Percentiles rank a stretch among this genome's conserved stretches.
phyloP scores from a whole-genome alignment of 1,140 invertebrate species.

The Bombus breviceps region DNA sequence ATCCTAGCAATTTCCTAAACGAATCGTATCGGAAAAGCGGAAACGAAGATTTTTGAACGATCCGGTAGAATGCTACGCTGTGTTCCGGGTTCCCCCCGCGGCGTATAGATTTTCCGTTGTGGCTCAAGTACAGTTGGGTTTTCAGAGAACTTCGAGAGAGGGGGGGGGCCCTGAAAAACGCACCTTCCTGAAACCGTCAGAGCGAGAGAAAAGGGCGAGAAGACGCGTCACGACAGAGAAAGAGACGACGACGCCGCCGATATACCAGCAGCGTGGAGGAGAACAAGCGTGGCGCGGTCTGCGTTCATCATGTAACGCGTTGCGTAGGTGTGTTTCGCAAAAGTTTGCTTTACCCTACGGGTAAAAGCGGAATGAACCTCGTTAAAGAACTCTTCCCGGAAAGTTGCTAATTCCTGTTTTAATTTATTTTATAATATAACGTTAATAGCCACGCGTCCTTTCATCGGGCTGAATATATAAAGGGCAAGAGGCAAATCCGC shows the following conservation, averaged over 20 bases:
- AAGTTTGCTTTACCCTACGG: constrained; percentile 56
- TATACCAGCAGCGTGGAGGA: constrained; percentile 18
- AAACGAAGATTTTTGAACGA: constrained; percentile 51
- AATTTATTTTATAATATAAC: constrained; percentile 38
- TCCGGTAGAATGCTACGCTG: constrained; percentile 46
- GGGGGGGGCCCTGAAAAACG: constrained; percentile 67
- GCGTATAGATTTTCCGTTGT: constrained; percentile 76
- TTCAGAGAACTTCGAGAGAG: constrained; percentile 61
- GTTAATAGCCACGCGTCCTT: constrained; percentile 15
- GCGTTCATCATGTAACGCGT: constrained; percentile 41
- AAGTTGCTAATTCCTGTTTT: constrained; percentile 61
- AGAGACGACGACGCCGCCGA: constrained; percentile 6
- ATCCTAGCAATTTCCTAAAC: not conserved
- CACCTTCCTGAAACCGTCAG: constrained; percentile 63
- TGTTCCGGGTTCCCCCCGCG: constrained; percentile 50
- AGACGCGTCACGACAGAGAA: constrained; percentile 31
- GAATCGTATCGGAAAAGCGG: not conserved
- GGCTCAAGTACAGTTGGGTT: constrained; percentile 62
- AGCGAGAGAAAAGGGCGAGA: constrained; percentile 49
- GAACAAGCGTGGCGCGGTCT: constrained; percentile 3
- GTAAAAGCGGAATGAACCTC: constrained; percentile 51
- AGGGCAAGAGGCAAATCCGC: not conserved
- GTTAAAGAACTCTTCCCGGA: constrained; percentile 61
- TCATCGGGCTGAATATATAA: not conserved
- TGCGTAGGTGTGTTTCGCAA: constrained; percentile 64